Percentiles rank a stretch among this genome's conserved stretches.
Conservation (phyloP, 2,797 vertebrate genomes). For the Somateria mollissima region DNA sequence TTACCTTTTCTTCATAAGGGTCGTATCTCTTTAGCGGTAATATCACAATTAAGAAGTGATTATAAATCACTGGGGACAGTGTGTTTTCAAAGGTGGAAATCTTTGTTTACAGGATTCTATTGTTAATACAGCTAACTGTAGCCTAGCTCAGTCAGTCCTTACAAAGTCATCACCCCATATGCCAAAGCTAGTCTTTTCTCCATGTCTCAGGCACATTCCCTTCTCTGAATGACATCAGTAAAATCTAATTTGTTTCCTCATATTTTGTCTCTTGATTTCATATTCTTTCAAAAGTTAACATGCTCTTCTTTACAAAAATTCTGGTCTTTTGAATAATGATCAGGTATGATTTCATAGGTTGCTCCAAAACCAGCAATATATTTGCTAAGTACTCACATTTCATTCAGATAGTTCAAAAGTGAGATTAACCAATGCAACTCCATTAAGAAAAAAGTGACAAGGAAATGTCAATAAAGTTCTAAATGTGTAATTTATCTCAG, state of each 20-base stretch:
- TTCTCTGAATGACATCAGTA: background rate
- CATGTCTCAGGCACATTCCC: background rate
- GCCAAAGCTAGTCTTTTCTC: background rate
- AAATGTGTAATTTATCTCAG: background rate
- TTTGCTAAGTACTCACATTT: background rate
- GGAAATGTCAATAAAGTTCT: background rate
- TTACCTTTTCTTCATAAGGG: background rate
- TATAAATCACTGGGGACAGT: background rate
- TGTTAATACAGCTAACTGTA: background rate
- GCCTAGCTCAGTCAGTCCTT: background rate
- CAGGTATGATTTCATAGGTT: background rate
- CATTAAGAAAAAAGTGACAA: background rate
- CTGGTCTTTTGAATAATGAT: background rate
- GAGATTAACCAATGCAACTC: background rate
- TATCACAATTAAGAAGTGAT: background rate
- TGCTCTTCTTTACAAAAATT: background rate
- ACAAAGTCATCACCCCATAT: background rate
- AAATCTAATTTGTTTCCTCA: background rate
- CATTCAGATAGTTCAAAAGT: background rate
- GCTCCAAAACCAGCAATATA: background rate
- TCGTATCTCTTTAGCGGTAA: background rate
- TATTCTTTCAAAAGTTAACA: background rate
- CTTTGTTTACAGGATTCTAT: background rate
- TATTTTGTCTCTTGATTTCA: background rate
- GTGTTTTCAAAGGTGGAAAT: background rate